Evolutionary conservation across 2,113 vertebrate genomes (phyloP), one percentile per base, ranked within the genome.

Genomic region (Apteryx mantelli): DNA sequence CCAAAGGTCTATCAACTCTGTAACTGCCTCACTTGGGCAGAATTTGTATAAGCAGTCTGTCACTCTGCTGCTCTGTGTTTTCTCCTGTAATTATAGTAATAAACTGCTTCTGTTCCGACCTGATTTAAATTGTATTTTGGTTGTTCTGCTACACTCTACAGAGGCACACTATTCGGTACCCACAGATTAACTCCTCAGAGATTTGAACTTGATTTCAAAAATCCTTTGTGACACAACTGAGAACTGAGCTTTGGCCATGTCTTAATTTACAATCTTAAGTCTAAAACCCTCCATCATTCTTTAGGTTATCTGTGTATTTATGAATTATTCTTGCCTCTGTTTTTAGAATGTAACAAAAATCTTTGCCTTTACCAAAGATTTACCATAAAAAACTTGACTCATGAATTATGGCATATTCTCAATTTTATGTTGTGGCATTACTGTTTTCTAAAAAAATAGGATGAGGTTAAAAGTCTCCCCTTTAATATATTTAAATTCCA

Each of bases 261-360:
- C 9, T 77, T 63, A 1, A 24, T 83, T 78, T 64, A 26, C 7
- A 2, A 1, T 52, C 26, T 83, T 73, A 15, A 8, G 40, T 83
- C 30, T 28, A 58, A 58, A 65, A 6, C 9, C 3, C 3, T 82
- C 61, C 30, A 40, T 7, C 3, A 71, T 34, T 26, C 19, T 32
- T 79, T 52, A 56, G 10, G 25, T 46, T 50, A 70, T 3, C 2
- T 60, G 18, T 69, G 78, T 58, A 18, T 40, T 65, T 40, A 66
- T 0, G 0, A 50, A 77, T 64, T 63, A 30, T 38, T 90, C 3
- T 38, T 46, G 13, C 44, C 15, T 71, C 16, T 28, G 9, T 1
- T 78, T 69, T 40, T 50, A 26, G 16, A 85, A 74, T 36, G 20
- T 16, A 34, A 26, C 5, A 55, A 2, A 61, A 55, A 74, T 28